Percentiles rank a stretch among this genome's conserved stretches.
These are phyloP conservation scores for Hyposoter dolosus DNA, from an alignment of 2,888 invertebrate species.

Conservation along the genomic window DNA sequence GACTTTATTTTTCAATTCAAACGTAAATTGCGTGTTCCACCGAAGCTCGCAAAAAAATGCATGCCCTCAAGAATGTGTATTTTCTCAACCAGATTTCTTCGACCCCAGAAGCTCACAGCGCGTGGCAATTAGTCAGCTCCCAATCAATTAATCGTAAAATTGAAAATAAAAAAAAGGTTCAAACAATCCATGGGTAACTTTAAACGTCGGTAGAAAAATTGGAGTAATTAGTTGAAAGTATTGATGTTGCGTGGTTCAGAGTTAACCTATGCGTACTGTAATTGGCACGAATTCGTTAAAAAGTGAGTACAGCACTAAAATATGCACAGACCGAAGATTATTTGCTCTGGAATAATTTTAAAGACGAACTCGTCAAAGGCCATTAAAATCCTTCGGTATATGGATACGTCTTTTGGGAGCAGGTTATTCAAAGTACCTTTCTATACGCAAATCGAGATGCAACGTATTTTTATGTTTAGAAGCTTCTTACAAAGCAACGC, in stretches of 20 bases:
- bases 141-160: no score
- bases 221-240: neutral
- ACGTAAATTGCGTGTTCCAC: neutral
- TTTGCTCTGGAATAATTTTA: neutral
- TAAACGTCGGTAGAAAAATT: neutral
- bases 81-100: neutral
- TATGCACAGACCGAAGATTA: neutral
- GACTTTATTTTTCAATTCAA: neutral
- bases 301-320: neutral
- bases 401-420: neutral
- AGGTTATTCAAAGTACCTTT: neutral
- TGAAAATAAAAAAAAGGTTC: no score
- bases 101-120: neutral
- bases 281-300: neutral
- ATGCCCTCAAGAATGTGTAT: neutral
- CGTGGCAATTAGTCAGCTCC: neutral
- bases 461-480: neutral
- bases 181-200: neutral
- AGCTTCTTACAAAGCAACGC: neutral
- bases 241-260: neutral
- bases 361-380: neutral
- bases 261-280: neutral
- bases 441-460: neutral
- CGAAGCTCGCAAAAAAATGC: neutral
- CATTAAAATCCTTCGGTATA: conserved; percentile 12